Base-by-base conservation (phyloP, 2,888 invertebrate genomes). In the Clusia tigrina region DNA sequence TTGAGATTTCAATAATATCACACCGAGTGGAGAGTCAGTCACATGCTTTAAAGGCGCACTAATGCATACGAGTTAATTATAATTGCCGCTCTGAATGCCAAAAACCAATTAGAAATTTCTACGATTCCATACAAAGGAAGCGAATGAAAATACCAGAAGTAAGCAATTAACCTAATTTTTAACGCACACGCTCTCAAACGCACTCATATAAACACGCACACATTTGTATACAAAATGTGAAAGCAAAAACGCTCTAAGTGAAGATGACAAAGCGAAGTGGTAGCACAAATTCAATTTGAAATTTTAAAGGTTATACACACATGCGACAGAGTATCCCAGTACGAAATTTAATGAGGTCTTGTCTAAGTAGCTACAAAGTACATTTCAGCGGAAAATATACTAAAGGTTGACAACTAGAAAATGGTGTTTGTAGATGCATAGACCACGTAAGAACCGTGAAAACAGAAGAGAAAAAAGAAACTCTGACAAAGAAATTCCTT, bases 91-190 rank as follows among this genome's bases (percentile, higher is more conserved):
- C 48, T 18, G 48, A 48, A 22, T 48, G 18, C 48, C 22, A 22
- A 48, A 68, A 68, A 67, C 66, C 67, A 70, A 67, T 67, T 67
- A 70, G 67, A 68, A 66, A 67, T 63, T 66, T 66, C 57, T 67
- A 65, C 62, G 66, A 58, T 65, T 65, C 62, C 22, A 62, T 53
- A 24, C 42, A 6, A 42, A 37, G 51, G 52, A 42, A 48, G 55
- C 63, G 63, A 67, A 63, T 59, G 67, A 23, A 42, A 24, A 52
- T 58, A 23, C 25, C 48, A 22, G 20, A 18, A 20, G 48, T 22
- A 48, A 48, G n/a, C 42, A 42, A 42, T 42, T 42, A 42, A 48
- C 48, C 48, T 2, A 48, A 6, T 48, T 48, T 48, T 20, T 5
- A 6, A 32, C 12, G 12, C 32, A 32, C n/a, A 32, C 32, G 5